Conservation (phyloP, 1,140 invertebrate species). For the Macrotrachela quadricornifera region DNA sequence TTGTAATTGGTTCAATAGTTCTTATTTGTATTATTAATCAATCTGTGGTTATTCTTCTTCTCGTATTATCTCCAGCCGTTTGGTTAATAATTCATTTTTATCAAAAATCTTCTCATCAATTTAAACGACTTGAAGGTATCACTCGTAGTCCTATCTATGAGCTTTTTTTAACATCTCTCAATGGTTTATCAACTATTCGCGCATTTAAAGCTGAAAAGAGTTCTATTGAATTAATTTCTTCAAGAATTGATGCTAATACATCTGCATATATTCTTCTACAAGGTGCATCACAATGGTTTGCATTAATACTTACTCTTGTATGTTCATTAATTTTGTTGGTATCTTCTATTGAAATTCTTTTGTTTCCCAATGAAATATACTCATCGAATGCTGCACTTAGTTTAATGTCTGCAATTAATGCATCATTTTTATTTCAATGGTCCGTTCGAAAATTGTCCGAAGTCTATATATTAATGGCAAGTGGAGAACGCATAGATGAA, state of each 20-base stretch:
- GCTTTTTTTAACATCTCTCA: constrained; percentile 75
- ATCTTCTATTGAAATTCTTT: too few relatives aligned
- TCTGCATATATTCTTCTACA: constrained; percentile 55
- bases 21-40: constrained; percentile 48
- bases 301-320: constrained; percentile 61
- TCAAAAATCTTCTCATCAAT: constrained; percentile 63
- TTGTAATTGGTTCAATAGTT: constrained; percentile 52
- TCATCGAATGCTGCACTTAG: too few relatives aligned
- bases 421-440: too few relatives aligned
- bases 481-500: too few relatives aligned
- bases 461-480: too few relatives aligned
- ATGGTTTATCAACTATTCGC: constrained; percentile 56
- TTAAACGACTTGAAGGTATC: constrained; percentile 67
- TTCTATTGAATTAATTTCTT: constrained; percentile 55
- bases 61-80: background rate
- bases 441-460: too few relatives aligned
- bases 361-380: too few relatives aligned
- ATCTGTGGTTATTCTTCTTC: background rate
- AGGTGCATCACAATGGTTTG: constrained; percentile 65
- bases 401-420: too few relatives aligned
- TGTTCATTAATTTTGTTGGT: constrained; percentile 45
- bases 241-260: constrained; percentile 58
- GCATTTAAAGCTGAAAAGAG: constrained; percentile 39
- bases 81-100: constrained; percentile 27
- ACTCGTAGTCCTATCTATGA: constrained; percentile 71